These are phyloP conservation scores for Stichodactyla helianthus DNA, from an alignment of 64 coral and sea anemone genomes.

Conservation along the genomic window DNA sequence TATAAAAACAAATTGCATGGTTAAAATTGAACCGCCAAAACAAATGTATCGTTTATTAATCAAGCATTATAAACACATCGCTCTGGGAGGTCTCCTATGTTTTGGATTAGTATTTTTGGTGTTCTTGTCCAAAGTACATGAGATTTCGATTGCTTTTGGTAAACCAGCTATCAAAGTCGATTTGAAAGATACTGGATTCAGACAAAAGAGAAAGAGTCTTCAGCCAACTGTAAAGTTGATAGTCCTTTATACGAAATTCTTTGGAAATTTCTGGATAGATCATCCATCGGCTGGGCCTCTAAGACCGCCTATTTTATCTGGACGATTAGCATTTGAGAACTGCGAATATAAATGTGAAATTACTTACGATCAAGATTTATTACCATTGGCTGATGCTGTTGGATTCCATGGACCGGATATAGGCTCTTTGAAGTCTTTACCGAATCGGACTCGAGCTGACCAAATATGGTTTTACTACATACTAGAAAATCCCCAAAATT, in stretches of 20 bases:
- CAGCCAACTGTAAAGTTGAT: slow-evolving; percentile 23
- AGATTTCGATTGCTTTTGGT: neutral
- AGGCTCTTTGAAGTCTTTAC: too few relatives aligned
- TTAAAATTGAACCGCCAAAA: neutral
- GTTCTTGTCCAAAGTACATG: neutral
- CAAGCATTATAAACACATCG: neutral
- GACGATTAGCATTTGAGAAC: slow-evolving; percentile 2
- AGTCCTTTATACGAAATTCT: slow-evolving; percentile 50
- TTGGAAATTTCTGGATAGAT: slow-evolving; percentile 38
- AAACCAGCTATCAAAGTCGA: neutral
- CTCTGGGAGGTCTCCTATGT: neutral
- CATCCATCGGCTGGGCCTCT: neutral
- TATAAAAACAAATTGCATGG: too few relatives aligned
- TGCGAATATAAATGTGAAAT: slow-evolving; percentile 41
- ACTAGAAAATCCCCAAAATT: slow-evolving; percentile 42
- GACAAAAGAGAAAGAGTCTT: neutral
- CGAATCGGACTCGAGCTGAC: neutral
- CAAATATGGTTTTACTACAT: slow-evolving; percentile 63
- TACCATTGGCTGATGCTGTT: slow-evolving; percentile 44
- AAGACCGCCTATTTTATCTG: neutral
- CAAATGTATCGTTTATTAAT: neutral
- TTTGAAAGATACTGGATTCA: neutral
- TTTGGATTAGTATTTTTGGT: neutral
- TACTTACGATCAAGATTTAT: slow-evolving; percentile 26
- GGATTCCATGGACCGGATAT: slow-evolving; percentile 59